A percentile compares a stretch with the other conserved stretches of the same genome.
These are phyloP conservation scores for Enteromius anoplus DNA, from an alignment of 2,797 vertebrate species.

Conservation along the genomic window DNA sequence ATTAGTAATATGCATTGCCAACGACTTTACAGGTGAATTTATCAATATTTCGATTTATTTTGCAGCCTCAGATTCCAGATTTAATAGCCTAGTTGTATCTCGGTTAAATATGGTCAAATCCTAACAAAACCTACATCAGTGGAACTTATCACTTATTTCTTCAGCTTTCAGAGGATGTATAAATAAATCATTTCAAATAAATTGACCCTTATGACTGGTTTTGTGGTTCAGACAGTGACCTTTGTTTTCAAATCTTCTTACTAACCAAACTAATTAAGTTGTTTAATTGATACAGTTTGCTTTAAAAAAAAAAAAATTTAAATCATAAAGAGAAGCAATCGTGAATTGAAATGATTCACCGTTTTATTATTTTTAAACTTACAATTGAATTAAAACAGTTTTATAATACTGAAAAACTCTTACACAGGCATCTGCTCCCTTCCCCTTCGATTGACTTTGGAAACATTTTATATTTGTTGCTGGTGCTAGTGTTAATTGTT, in stretches of 20 bases:
- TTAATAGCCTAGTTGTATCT: not conserved
- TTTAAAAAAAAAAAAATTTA: not conserved
- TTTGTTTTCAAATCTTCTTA: not conserved
- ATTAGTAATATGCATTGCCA: too few species aligned
- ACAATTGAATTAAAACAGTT: not conserved
- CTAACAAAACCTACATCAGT: not conserved
- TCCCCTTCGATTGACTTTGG: not conserved
- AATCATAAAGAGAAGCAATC: not conserved
- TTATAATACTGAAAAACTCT: slow-evolving; percentile 10
- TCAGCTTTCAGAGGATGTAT: not conserved
- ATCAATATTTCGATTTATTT: not conserved
- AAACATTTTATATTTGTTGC: not conserved
- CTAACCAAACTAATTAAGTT: not conserved
- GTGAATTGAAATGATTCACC: not conserved
- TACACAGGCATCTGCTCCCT: not conserved
- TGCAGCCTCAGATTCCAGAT: not conserved
- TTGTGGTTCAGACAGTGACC: not conserved
- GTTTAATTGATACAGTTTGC: too few species aligned
- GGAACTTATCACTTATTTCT: not conserved
- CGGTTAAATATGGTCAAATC: not conserved
- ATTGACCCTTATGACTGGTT: not conserved
- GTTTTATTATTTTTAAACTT: not conserved
- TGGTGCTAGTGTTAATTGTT: not conserved
- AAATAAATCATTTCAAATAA: not conserved
- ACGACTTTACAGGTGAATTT: not conserved